These are phyloP conservation scores for Calyptommatus sinebrachiatus DNA, from an alignment of 2,113 vertebrate genomes.

Conservation along the genomic window DNA sequence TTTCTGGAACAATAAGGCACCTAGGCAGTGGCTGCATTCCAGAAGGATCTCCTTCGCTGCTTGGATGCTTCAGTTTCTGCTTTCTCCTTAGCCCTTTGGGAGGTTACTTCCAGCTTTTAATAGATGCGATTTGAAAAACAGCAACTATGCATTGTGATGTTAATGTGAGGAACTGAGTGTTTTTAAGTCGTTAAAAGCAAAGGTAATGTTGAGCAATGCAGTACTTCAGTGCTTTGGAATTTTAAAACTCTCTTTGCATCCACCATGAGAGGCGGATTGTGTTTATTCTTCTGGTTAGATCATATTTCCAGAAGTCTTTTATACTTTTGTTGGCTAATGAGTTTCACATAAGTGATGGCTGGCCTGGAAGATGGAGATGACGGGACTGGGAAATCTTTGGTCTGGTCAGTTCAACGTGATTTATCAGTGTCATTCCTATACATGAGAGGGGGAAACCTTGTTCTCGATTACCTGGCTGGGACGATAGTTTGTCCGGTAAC, in stretches of 20 bases:
- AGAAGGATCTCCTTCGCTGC: accelerated
- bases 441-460: background rate
- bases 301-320: constrained; percentile 7
- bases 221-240: constrained; percentile 13
- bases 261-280: too few relatives aligned
- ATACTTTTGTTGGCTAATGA: constrained; percentile 27
- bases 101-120: accelerated
- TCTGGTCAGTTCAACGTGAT: background rate
- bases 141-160: background rate
- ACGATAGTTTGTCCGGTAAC: background rate
- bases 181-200: constrained; percentile 46
- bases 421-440: constrained; percentile 1
- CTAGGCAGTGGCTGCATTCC: background rate
- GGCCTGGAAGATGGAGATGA: background rate
- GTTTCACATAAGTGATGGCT: background rate
- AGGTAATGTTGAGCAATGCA: constrained; percentile 21
- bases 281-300: background rate
- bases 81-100: background rate
- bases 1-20: too few relatives aligned
- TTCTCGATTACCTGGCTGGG: background rate
- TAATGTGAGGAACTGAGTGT: constrained; percentile 1
- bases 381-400: background rate
- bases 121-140: background rate
- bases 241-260: constrained; percentile 1
- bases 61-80: background rate